Conservation (phyloP, 2,113 vertebrate genomes). For the Halcyon senegalensis region DNA sequence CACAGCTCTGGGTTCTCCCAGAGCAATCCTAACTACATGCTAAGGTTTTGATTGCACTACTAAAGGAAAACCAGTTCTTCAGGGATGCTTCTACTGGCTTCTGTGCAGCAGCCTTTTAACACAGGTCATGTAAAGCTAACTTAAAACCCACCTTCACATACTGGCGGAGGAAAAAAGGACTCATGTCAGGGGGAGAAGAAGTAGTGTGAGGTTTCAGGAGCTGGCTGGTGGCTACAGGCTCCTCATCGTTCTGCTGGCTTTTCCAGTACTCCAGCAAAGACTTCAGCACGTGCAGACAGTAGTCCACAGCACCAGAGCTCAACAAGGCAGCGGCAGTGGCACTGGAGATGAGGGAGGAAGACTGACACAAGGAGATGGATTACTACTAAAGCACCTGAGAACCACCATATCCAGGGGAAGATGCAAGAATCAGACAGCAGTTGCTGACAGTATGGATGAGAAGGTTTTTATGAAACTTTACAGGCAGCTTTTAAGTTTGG, state of each 20-base stretch:
- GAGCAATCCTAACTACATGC: neutral
- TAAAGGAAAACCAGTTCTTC: neutral
- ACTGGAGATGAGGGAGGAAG: constrained; percentile 96
- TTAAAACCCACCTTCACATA: constrained; percentile 91
- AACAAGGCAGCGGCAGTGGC: constrained; percentile 94
- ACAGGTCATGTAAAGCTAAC: neutral
- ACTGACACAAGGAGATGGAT: constrained; percentile 70
- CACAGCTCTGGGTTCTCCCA: too few species aligned
- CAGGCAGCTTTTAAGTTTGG: constrained; percentile 53
- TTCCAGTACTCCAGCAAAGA: constrained; percentile 98
- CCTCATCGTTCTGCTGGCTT: constrained; percentile 94
- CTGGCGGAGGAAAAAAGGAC: constrained; percentile 96
- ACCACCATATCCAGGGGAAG: neutral
- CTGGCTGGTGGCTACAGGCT: constrained; percentile 89
- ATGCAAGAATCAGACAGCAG: neutral
- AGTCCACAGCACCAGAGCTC: constrained; percentile 94
- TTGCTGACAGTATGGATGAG: neutral
- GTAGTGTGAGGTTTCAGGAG: constrained; percentile 94
- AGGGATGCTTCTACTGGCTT: neutral
- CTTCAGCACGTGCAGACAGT: constrained; percentile 95
- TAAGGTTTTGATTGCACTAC: neutral
- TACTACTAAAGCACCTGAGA: neutral
- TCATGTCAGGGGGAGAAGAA: constrained; percentile 97
- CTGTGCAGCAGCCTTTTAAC: neutral
- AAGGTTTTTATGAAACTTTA: constrained; percentile 37